These are phyloP conservation scores for Cryptoprocta ferox DNA, from an alignment of 2,797 vertebrate genomes.

Conservation along the genomic window DNA sequence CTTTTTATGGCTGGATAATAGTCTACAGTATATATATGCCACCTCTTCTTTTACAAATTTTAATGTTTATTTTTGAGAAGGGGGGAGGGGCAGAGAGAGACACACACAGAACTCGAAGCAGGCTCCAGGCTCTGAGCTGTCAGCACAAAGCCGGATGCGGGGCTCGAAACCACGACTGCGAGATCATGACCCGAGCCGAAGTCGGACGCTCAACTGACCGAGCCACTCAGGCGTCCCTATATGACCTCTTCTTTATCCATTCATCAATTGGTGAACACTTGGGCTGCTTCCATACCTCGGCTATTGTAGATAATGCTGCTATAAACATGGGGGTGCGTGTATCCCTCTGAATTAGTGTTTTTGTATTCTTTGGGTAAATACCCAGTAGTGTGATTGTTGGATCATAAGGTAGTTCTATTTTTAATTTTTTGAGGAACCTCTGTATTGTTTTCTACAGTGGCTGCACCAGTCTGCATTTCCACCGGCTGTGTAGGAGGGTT, in stretches of 20 bases:
- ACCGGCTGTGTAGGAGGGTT: background rate
- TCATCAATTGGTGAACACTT: background rate
- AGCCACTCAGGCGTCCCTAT: too few relatives aligned
- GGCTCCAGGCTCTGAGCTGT: too few relatives aligned
- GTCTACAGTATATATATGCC: background rate
- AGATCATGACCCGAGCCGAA: too few relatives aligned
- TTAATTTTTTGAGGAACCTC: background rate
- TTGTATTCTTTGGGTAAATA: background rate
- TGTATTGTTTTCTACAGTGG: background rate
- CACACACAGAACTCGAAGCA: too few relatives aligned
- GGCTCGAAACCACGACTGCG: too few relatives aligned
- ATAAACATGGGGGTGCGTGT: background rate
- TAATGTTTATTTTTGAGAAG: too few relatives aligned
- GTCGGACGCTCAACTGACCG: too few relatives aligned
- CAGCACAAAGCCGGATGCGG: too few relatives aligned
- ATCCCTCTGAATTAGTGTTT: background rate
- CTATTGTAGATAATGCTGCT: background rate
- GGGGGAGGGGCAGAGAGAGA: too few relatives aligned
- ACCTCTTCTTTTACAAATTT: too few relatives aligned
- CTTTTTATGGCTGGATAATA: background rate
- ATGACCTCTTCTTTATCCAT: background rate
- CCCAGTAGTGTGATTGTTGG: background rate
- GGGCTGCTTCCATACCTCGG: background rate
- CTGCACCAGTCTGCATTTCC: background rate
- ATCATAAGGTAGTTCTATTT: background rate